phyloP scores from a whole-genome alignment of 2,888 invertebrate genomes.

The Thereva nobilitata region DNA sequence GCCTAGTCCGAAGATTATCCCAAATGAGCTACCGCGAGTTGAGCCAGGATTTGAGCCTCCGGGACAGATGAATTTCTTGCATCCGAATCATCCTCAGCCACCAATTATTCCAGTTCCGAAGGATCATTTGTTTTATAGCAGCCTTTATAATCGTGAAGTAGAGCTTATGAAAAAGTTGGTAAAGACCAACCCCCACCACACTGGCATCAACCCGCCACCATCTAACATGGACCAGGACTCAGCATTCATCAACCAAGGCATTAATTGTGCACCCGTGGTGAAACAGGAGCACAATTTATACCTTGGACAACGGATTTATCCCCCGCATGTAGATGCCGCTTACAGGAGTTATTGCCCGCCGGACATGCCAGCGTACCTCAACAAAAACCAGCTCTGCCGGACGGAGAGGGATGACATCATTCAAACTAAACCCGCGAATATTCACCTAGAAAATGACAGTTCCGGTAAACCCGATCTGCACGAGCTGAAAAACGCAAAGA shows the following conservation, averaged over 20 bases:
- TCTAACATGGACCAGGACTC: conserved; percentile 16
- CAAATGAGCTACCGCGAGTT: conserved; percentile 5
- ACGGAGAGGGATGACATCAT: too few species aligned
- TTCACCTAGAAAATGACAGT: too few species aligned
- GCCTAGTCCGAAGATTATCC: conserved; percentile 17
- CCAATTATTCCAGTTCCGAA: conserved; percentile 21
- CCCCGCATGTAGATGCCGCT: neutral
- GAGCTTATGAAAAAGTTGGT: conserved; percentile 45
- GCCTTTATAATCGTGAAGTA: conserved; percentile 44
- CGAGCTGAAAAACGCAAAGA: too few species aligned
- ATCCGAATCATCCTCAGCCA: conserved; percentile 31
- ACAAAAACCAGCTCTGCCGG: too few species aligned
- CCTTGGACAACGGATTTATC: conserved; percentile 10
- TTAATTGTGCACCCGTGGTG: neutral
- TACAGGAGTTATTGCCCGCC: too few species aligned
- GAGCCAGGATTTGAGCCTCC: conserved; percentile 11
- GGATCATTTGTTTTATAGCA: conserved; percentile 45
- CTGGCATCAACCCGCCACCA: neutral
- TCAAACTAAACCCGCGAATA: too few species aligned
- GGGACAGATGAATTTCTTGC: conserved; percentile 25
- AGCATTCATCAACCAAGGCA: conserved; percentile 5
- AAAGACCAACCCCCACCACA: conserved; percentile 11
- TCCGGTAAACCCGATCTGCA: too few species aligned
- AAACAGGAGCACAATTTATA: conserved; percentile 23
- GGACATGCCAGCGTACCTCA: too few species aligned